Evolutionary conservation across 2,113 vertebrate genomes (phyloP).

Genomic region (Odontophorus gujanensis): DNA sequence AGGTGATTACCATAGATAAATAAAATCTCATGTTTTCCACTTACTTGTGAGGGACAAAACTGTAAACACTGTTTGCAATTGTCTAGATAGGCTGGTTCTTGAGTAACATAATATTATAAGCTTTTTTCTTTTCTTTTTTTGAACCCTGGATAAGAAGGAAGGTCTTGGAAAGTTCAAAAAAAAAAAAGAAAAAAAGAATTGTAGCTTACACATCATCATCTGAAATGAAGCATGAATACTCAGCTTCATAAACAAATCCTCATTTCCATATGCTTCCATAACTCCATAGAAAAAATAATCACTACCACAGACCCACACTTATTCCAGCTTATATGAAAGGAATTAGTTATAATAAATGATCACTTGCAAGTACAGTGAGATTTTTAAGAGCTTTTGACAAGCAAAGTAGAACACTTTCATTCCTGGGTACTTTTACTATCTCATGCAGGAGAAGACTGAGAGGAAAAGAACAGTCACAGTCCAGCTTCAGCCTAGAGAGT

Average conservation of each 20-base stretch:
- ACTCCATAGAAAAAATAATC: neutral
- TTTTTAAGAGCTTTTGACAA: neutral
- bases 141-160: neutral
- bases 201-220: neutral
- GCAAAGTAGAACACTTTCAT: neutral
- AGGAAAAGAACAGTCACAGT: neutral
- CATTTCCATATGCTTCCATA: neutral
- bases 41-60: neutral
- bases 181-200: neutral
- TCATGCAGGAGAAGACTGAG: neutral
- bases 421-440: rapidly evolving
- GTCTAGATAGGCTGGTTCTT: neutral
- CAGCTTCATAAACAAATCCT: neutral
- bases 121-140: neutral
- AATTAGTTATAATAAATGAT: neutral
- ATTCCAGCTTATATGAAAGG: neutral
- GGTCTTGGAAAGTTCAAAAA: neutral
- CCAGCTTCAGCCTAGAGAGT: neutral
- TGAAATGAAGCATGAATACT: neutral
- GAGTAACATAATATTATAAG: neutral
- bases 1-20: no score
- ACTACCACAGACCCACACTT: neutral
- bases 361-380: neutral
- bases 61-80: neutral
- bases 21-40: neutral